Conservation (phyloP, 2,113 vertebrate species). For the Furnarius figulus region DNA sequence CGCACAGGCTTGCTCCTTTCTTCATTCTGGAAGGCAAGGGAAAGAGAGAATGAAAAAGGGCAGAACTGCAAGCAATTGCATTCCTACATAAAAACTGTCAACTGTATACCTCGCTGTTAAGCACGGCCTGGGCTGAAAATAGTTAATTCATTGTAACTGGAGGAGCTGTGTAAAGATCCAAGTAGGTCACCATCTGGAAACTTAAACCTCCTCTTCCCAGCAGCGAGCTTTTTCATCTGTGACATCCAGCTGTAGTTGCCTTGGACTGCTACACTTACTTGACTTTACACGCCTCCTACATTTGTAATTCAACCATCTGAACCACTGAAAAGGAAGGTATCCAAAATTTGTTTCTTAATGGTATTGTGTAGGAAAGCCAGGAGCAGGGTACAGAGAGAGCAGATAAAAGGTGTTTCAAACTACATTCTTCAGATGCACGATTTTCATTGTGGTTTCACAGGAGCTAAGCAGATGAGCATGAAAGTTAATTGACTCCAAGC, state of each 20-base stretch:
- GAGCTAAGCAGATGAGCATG: not conserved
- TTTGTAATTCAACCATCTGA: not conserved
- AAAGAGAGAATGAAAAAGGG: not conserved
- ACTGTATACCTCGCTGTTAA: not conserved
- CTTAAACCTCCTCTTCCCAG: not conserved
- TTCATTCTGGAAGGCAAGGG: not conserved
- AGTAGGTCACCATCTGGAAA: conserved; percentile 47
- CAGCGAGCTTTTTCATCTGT: not conserved
- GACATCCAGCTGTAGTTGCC: conserved; percentile 23
- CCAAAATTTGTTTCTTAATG: not conserved
- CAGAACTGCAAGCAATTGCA: not conserved
- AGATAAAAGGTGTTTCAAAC: conserved; percentile 12
- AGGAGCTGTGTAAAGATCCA: conserved; percentile 17
- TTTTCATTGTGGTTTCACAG: conserved; percentile 6
- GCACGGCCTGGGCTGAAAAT: not conserved
- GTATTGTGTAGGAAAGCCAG: not conserved
- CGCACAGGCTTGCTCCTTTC: not conserved
- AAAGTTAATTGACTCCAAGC: conserved; percentile 13
- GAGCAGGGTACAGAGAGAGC: not conserved
- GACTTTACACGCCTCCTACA: conserved; percentile 1
- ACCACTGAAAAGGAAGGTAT: not conserved
- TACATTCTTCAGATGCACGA: not conserved
- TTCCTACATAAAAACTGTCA: not conserved
- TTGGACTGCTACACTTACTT: not conserved
- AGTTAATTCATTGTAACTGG: conserved; percentile 15